phyloP scores from a whole-genome alignment of 1,140 invertebrate species.

The Trinorchestia longiramus region DNA sequence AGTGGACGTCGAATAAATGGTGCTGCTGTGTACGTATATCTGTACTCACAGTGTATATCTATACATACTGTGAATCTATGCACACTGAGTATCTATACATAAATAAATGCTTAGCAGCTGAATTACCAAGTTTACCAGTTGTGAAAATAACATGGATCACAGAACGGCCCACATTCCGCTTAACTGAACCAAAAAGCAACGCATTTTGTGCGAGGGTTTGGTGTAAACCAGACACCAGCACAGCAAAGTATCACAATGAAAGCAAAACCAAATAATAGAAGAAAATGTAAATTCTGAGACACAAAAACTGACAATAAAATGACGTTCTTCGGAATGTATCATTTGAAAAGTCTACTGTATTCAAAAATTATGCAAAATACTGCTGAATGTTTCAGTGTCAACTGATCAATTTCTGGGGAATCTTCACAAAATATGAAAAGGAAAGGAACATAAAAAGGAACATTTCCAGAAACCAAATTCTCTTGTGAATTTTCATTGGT shows the following conservation, averaged over 20 bases:
- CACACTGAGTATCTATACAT: no score
- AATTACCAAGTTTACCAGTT: no score
- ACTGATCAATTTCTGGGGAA: no score
- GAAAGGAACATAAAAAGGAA: background rate
- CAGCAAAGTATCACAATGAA: background rate
- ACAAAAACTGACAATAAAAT: background rate
- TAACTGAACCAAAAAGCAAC: no score
- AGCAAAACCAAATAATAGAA: background rate
- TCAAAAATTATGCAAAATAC: background rate
- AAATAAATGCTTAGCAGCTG: no score
- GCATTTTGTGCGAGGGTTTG: background rate
- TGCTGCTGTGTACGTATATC: no score
- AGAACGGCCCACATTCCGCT: background rate
- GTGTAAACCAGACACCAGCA: background rate
- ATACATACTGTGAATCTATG: no score
- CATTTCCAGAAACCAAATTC: background rate
- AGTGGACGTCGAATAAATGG: no score
- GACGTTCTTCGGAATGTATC: background rate
- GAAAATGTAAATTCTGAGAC: background rate
- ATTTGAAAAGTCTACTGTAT: background rate
- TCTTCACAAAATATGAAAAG: no score
- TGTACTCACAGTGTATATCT: no score
- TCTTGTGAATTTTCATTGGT: no score
- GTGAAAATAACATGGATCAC: background rate
- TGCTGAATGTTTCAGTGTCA: no score